Evolutionary conservation across 2,797 vertebrate genomes (phyloP).

Genomic region (Clarias platycephalus): DNA sequence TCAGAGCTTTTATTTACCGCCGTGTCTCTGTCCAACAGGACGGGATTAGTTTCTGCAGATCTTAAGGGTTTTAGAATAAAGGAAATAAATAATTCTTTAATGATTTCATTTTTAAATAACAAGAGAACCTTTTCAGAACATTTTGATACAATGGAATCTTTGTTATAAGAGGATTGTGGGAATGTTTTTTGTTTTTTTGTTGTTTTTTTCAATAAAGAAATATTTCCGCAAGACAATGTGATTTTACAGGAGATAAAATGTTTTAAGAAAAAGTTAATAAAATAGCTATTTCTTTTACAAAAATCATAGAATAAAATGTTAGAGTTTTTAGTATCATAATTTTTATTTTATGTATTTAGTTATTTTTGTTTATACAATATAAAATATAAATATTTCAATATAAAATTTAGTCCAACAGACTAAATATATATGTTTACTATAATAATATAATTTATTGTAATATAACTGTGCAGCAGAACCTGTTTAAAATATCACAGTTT

Average conservation of each 20-base stretch:
- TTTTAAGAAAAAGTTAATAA: not conserved
- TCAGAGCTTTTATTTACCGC: not conserved
- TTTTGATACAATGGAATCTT: not conserved
- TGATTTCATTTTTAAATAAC: not conserved
- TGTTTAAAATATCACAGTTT: not conserved
- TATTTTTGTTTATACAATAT: too few relatives aligned
- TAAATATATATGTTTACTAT: too few relatives aligned
- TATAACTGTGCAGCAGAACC: not conserved
- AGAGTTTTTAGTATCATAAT: not conserved
- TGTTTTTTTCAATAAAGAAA: not conserved
- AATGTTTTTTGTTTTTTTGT: too few relatives aligned
- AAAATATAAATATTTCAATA: too few relatives aligned
- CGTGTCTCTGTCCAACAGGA: not conserved
- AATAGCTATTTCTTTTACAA: not conserved
- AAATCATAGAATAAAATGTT: not conserved
- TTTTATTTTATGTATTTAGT: not conserved
- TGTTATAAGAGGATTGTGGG: not conserved
- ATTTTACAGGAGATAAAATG: not conserved
- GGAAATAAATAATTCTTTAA: not conserved
- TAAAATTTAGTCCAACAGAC: too few relatives aligned
- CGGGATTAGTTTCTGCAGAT: not conserved
- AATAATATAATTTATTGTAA: too few relatives aligned
- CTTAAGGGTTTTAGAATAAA: not conserved
- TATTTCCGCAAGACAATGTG: not conserved
- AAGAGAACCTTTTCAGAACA: not conserved